phyloP scores from a whole-genome alignment of 2,113 vertebrate genomes.

The Ramphastos sulfuratus region DNA sequence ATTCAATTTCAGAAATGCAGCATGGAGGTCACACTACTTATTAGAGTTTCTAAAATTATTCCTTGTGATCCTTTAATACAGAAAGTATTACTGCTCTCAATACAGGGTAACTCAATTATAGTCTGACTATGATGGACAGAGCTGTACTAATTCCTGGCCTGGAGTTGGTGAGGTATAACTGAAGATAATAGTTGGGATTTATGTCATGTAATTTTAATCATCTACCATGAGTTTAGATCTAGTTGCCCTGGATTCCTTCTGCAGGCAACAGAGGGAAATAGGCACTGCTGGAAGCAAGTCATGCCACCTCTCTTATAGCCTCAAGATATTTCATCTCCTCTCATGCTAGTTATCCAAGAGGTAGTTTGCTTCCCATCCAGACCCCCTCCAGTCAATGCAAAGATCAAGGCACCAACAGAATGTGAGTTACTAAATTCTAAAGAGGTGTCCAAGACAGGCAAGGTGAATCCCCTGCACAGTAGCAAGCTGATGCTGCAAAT shows the following conservation, averaged over 20 bases:
- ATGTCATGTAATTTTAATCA: constrained; percentile 8
- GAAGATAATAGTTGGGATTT: constrained; percentile 12
- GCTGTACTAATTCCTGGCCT: constrained; percentile 42
- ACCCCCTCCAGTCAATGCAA: not conserved
- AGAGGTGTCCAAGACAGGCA: not conserved
- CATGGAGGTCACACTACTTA: constrained; percentile 59
- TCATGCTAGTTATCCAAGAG: not conserved
- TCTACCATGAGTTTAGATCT: not conserved
- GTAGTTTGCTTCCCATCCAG: not conserved
- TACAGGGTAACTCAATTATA: constrained; percentile 32
- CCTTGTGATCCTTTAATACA: constrained; percentile 33
- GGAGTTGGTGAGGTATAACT: constrained; percentile 17
- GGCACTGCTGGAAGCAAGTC: not conserved
- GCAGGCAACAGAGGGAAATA: not conserved
- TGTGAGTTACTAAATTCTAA: not conserved
- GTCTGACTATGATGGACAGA: constrained; percentile 5
- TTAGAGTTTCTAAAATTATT: constrained; percentile 67
- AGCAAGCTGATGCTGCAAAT: not conserved
- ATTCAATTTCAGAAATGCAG: constrained; percentile 59
- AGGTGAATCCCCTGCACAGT: not conserved
- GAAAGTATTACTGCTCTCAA: constrained; percentile 50
- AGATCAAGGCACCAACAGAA: not conserved
- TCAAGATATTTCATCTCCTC: not conserved
- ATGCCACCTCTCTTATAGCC: not conserved
- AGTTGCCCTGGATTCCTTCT: not conserved